Evolutionary conservation across 2,888 invertebrate species (phyloP).

Genomic region (Pimpla rufipes): DNA sequence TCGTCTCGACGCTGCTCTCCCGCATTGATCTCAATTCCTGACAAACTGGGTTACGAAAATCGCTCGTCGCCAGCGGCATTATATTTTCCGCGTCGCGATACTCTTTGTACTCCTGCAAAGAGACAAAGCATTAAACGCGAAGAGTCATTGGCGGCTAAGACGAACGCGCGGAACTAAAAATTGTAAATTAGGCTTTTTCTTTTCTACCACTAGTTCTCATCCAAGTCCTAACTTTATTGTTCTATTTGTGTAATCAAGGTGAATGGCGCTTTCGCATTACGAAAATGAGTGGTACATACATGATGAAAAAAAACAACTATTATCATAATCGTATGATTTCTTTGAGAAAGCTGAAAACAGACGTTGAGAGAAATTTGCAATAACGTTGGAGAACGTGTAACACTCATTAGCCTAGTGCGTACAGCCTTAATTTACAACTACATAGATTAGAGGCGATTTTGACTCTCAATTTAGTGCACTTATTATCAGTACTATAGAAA

Average conservation of each 20-base stretch:
- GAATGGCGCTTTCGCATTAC: not conserved
- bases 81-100: conserved; percentile 96
- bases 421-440: not conserved
- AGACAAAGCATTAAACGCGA: conserved; percentile 69
- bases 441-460: not conserved
- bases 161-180: not conserved
- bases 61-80: conserved; percentile 94
- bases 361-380: no score
- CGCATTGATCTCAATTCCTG: conserved; percentile 91
- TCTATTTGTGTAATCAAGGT: not conserved
- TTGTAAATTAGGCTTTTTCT: no score
- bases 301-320: no score
- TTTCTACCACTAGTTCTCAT: not conserved
- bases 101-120: conserved; percentile 94
- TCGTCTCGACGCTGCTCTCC: conserved; percentile 86
- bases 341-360: not conserved
- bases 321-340: not conserved
- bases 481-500: not conserved
- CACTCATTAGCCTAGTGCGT: not conserved
- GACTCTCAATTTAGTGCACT: not conserved
- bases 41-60: conserved; percentile 93
- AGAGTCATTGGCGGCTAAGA: not conserved
- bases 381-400: no score
- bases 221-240: not conserved
- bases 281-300: not conserved